These are phyloP conservation scores for Chrysocyon brachyurus DNA, from an alignment of 2,797 vertebrate species.

Conservation along the genomic window DNA sequence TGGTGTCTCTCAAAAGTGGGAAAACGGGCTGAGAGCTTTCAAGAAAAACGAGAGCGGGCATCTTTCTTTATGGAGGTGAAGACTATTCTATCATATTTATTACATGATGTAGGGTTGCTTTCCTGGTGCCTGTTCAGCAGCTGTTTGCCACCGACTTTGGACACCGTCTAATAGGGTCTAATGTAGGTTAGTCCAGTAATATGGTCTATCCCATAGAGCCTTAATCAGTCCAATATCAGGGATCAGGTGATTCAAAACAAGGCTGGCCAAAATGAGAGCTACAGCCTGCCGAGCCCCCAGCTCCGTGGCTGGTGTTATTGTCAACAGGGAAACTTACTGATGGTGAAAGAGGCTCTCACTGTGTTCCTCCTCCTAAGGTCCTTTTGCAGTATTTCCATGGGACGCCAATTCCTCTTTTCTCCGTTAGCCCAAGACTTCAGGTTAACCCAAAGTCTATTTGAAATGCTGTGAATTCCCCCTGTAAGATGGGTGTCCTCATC, in stretches of 20 bases:
- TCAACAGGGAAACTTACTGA: neutral
- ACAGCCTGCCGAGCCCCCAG: too few species aligned
- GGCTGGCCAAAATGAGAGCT: too few species aligned
- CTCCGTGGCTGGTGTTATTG: neutral
- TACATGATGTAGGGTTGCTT: fast-evolving
- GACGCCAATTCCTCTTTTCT: neutral
- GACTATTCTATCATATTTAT: neutral
- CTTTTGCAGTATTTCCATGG: neutral
- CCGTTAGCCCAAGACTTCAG: constrained; percentile 2
- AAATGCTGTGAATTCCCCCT: neutral
- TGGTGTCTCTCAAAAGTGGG: neutral
- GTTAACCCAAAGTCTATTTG: constrained; percentile 45
- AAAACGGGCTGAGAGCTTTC: neutral
- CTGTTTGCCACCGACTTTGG: neutral
- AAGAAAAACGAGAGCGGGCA: neutral
- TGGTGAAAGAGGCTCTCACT: neutral
- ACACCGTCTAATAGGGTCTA: neutral
- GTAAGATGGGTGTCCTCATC: neutral
- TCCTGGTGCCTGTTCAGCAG: neutral
- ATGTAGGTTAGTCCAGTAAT: fast-evolving
- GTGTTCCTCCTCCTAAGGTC: neutral
- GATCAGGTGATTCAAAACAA: neutral
- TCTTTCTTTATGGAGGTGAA: neutral
- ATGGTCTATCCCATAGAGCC: fast-evolving
- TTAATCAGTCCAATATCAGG: neutral